Percentiles rank a stretch among this genome's conserved stretches.
Evolutionary conservation across 1,140 invertebrate genomes (phyloP).

Genomic region (Zelostemma sp.): DNA sequence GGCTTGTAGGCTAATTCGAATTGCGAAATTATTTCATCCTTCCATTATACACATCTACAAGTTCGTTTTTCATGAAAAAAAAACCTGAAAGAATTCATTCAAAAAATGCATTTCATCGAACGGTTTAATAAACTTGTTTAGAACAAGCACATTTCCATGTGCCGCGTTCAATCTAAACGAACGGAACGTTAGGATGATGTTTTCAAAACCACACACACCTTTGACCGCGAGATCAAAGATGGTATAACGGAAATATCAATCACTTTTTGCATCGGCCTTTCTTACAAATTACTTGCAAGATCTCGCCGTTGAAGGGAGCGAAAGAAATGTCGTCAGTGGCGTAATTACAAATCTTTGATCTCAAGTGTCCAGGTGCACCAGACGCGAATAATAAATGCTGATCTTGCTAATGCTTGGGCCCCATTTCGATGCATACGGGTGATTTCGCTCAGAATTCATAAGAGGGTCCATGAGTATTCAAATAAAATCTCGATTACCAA

Average conservation of each 20-base stretch:
- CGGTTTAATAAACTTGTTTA: too few relatives aligned
- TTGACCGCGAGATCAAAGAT: slow-evolving; percentile 32
- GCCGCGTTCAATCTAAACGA: too few relatives aligned
- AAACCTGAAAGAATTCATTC: too few relatives aligned
- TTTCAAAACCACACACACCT: not conserved
- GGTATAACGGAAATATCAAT: slow-evolving; percentile 60
- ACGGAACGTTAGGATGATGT: too few relatives aligned
- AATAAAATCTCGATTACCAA: not conserved
- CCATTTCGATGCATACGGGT: slow-evolving; percentile 7
- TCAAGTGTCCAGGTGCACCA: slow-evolving; percentile 64
- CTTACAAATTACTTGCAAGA: slow-evolving; percentile 17
- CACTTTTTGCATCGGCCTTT: slow-evolving; percentile 45
- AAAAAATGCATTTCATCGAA: too few relatives aligned
- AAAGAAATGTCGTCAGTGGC: slow-evolving; percentile 47
- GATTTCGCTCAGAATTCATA: not conserved
- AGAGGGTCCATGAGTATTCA: not conserved
- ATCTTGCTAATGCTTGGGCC: slow-evolving; percentile 3
- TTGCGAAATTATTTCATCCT: too few relatives aligned
- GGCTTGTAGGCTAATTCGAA: too few relatives aligned
- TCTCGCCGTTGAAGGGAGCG: slow-evolving; percentile 29
- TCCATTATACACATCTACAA: too few relatives aligned
- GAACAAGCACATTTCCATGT: too few relatives aligned
- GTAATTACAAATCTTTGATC: slow-evolving; percentile 64
- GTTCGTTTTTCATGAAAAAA: too few relatives aligned
- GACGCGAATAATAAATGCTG: slow-evolving; percentile 51